Base-by-base conservation (phyloP, 1,140 invertebrate species). In the Luehdorfia chinensis region DNA sequence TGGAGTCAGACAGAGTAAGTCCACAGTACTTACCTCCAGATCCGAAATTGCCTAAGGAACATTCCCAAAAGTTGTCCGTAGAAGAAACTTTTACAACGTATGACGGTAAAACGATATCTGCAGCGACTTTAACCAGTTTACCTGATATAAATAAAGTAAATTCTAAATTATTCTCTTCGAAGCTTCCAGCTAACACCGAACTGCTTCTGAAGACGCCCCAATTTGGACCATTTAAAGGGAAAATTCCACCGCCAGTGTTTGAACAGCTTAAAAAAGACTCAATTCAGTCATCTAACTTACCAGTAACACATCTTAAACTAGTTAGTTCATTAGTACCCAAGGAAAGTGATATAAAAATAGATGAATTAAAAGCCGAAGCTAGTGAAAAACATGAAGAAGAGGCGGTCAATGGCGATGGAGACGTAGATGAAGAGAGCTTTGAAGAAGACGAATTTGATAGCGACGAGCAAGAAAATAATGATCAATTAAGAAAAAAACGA, bases 31-130 rank as follows among this genome's bases (percentile, higher is more conserved):
- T 93, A 41, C 90, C 92, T 6, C 92, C 92, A 11, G 88, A 89
- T 37, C 66, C 72, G 27, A 84, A 81, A 54, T 33, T 49, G 39
- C 77, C 73, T 36, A 84, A 86, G 53, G 80, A 83, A 58, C 75
- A 87, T 44, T 75, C 71, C 39, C 67, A 84, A 67, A 66, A 76
- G 66, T 13, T 87, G 68, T 12, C 80, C 68, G 34, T 69, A 60
- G 37, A 89, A 81, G 23, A 90, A 55, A 84, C 90, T 0, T 88
- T 93, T 12, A 90, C 93, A 5, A 91, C 92, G 4, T 94, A 91
- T 54, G 93, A 94, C 58, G 93, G 92, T 0, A 93, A 92, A 67
- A 90, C 88, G 11, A 88, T 94, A 3, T 89, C 92, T 2, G 92
- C 91, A 31, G 85, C 88, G 5, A 90, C 88, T 6, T 65, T 93